Percentiles rank a stretch among this genome's conserved stretches.
These are phyloP conservation scores for Nyctibius bracteatus DNA, from an alignment of 2,113 vertebrate species.

Conservation along the genomic window DNA sequence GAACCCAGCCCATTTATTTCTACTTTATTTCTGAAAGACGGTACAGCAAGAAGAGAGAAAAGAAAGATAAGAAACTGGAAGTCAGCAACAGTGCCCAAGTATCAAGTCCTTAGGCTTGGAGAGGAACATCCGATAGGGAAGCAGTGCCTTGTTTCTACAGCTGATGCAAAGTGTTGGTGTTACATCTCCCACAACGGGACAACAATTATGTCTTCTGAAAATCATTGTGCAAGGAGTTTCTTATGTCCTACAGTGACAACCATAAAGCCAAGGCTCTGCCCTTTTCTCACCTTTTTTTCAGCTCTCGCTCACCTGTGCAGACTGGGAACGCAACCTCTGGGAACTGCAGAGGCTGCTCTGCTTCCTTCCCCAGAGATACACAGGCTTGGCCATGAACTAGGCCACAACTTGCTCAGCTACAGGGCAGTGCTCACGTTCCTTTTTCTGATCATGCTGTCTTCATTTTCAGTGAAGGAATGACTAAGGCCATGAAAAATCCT, in stretches of 20 bases:
- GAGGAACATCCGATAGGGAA: fast-evolving
- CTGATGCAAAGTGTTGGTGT: background rate
- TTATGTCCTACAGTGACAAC: background rate
- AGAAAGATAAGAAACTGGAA: background rate
- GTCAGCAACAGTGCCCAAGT: background rate
- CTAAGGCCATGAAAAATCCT: background rate
- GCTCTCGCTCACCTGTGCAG: background rate
- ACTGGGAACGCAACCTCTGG: fast-evolving
- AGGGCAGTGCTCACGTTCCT: background rate
- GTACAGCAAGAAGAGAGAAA: background rate
- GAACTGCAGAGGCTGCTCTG: background rate
- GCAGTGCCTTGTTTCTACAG: background rate
- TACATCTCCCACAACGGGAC: fast-evolving
- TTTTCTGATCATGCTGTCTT: background rate
- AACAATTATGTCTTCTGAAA: background rate
- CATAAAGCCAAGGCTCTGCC: background rate
- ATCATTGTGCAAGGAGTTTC: background rate
- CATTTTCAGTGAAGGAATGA: background rate
- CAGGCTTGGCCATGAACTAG: background rate
- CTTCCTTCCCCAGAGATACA: background rate
- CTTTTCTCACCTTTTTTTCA: background rate
- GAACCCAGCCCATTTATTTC: background rate
- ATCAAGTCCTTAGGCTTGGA: background rate
- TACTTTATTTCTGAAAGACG: background rate
- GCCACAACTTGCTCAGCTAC: background rate